phyloP scores from a whole-genome alignment of 2,113 vertebrate species.

The Callorhinus ursinus region DNA sequence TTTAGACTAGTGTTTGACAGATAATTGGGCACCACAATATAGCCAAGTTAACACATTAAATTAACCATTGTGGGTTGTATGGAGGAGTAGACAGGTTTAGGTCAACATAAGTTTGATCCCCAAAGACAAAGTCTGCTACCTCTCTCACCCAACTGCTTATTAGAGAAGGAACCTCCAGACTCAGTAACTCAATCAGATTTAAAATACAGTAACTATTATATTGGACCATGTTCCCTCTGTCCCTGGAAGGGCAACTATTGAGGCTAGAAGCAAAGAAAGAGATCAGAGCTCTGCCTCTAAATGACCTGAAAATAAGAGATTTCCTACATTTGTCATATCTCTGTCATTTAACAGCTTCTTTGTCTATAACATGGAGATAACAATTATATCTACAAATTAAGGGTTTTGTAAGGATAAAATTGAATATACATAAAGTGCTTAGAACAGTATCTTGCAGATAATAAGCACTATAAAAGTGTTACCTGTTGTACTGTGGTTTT shows the following conservation, averaged over 20 bases:
- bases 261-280: background rate
- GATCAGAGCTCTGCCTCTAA: background rate
- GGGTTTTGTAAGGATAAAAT: background rate
- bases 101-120: background rate
- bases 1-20: conserved; percentile 12
- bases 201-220: background rate
- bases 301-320: background rate
- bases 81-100: background rate
- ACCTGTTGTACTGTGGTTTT: background rate
- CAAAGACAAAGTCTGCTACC: background rate
- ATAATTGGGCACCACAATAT: background rate
- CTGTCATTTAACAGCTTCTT: background rate
- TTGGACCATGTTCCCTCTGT: background rate
- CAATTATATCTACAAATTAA: background rate
- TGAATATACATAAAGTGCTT: background rate
- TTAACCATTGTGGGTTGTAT: background rate
- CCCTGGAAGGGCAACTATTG: background rate
- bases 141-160: background rate
- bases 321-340: background rate
- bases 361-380: background rate
- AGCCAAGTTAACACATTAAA: conserved; percentile 1
- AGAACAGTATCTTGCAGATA: background rate
- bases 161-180: background rate
- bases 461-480: background rate
- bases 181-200: background rate